These are phyloP conservation scores for Puma concolor DNA, from an alignment of 2,113 vertebrate genomes.

Conservation along the genomic window DNA sequence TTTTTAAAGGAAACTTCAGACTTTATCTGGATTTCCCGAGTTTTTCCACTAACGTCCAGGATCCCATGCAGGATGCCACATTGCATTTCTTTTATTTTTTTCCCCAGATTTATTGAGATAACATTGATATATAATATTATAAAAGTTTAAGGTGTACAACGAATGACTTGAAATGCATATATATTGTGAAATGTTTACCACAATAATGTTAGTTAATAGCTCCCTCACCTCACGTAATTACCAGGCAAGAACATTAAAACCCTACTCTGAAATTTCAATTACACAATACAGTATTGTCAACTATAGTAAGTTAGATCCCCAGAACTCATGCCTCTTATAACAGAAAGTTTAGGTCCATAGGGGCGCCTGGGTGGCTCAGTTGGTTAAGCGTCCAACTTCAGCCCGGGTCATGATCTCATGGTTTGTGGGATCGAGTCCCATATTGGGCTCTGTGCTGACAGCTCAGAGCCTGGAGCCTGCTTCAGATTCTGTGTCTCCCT, in stretches of 20 bases:
- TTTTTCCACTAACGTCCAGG: neutral
- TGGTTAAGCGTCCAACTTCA: no score
- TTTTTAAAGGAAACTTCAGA: neutral
- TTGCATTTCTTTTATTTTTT: neutral
- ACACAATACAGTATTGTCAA: neutral
- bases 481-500: no score
- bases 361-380: no score
- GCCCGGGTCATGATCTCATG: no score
- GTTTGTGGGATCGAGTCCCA: no score
- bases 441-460: no score
- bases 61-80: neutral
- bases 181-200: neutral
- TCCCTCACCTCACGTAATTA: neutral
- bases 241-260: neutral
- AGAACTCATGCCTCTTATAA: neutral
- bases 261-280: neutral
- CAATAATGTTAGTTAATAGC: neutral
- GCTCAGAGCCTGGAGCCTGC: no score
- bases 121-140: neutral
- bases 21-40: neutral
- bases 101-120: neutral
- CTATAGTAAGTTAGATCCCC: no score
- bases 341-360: neutral
- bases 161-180: neutral
- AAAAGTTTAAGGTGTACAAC: neutral